Base-by-base conservation (phyloP, 2,888 invertebrate genomes). In the Scrobipalpa costella region DNA sequence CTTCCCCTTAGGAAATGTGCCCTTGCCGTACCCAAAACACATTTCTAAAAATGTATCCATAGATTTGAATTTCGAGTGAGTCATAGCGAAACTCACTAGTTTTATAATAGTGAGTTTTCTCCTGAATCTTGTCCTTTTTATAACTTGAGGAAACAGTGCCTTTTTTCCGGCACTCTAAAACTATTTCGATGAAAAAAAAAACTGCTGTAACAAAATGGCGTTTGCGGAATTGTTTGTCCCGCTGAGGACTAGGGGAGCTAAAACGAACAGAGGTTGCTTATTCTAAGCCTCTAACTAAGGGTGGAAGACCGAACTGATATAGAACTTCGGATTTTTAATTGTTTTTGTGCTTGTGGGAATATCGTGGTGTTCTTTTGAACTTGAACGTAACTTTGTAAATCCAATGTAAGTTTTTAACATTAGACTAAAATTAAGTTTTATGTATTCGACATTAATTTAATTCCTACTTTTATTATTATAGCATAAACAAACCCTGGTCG, bases 151-250 rank as follows among this genome's bases (percentile, higher is more conserved):
- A 5, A 44, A 7, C 1, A 44, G n/a, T 15, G 2, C 2, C 27
- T 27, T 5, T 15, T 44, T 44, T 15, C n/a, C 44, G 3, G 44
- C 44, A n/a, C 7, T 1, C 44, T 17, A 49, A 49, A 19, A 49
- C 49, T 9, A 49, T 19, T 15, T 19, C 8, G 19, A 49, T 19
- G 44, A n/a, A 44, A 52, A 52, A 9, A 47, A 52, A 33, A 52
- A 52, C 33, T 27, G 52, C 33, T n/a, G 9, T 17, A 61, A 60
- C 69, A 69, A 71, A 70, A 71, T 70, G 72, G 71, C 71, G 72
- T 66, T 69, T 68, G 67, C 68, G 67, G 65, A 72, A 67, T 66
- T 66, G 63, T 63, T 69, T 61, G 63, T 64, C 66, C 63, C 60
- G 64, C 55, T 65, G 64, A 63, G 64, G 62, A 71, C 71, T 44